Conservation (phyloP, 2,888 invertebrate species). For the Idaea biselata region DNA sequence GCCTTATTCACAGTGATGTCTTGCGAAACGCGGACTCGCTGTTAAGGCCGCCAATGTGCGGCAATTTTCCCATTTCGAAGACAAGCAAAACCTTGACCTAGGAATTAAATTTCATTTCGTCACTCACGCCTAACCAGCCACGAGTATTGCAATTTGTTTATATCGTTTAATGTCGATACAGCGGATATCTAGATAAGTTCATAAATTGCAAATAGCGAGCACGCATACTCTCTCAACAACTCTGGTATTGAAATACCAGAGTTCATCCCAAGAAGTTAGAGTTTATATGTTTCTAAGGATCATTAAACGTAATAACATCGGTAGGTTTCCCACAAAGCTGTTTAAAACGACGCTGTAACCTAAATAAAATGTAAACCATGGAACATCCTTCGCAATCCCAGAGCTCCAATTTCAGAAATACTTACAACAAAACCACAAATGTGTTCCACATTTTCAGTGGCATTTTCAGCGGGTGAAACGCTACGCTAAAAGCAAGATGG, state of each 20-base stretch:
- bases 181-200: not conserved
- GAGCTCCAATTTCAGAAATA: slow-evolving; percentile 12
- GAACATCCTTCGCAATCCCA: not conserved
- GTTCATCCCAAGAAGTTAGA: not conserved
- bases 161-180: slow-evolving; percentile 24
- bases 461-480: slow-evolving; percentile 23
- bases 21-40: slow-evolving; percentile 66
- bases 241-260: too few relatives aligned
- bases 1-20: slow-evolving; percentile 49
- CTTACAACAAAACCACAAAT: slow-evolving; percentile 24
- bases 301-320: not conserved
- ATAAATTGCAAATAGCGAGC: not conserved
- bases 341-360: not conserved
- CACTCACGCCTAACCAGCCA: slow-evolving; percentile 48
- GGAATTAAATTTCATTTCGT: slow-evolving; percentile 73
- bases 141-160: slow-evolving; percentile 52
- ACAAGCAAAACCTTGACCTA: slow-evolving; percentile 77
- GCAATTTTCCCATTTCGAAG: slow-evolving; percentile 80
- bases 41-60: slow-evolving; percentile 76
- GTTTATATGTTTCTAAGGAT: not conserved
- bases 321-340: not conserved
- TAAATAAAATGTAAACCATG: not conserved
- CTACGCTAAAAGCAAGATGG: slow-evolving; percentile 50
- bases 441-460: slow-evolving; percentile 26
- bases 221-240: too few relatives aligned